These are phyloP conservation scores for Agrochola litura DNA, from an alignment of 2,888 invertebrate species.

Conservation along the genomic window DNA sequence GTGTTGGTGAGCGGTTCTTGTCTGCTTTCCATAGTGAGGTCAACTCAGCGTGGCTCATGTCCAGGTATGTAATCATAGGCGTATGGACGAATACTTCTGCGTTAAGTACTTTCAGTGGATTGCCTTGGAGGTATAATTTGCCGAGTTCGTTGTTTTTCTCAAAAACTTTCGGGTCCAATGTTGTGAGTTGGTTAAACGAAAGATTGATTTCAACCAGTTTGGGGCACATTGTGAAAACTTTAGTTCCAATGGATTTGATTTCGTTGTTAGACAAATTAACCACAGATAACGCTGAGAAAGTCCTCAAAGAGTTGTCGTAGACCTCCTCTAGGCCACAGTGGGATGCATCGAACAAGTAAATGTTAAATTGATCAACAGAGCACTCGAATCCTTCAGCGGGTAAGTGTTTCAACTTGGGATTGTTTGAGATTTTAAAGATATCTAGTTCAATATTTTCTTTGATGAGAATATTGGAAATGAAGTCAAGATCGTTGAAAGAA, in stretches of 20 bases:
- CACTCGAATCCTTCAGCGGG: slow-evolving; percentile 92
- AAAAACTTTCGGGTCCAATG: slow-evolving; percentile 92
- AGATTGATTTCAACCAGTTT: slow-evolving; percentile 93
- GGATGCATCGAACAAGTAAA: slow-evolving; percentile 93
- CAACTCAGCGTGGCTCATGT: slow-evolving; percentile 93
- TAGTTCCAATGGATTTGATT: slow-evolving; percentile 89
- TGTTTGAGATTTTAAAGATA: slow-evolving; percentile 93
- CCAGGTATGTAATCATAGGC: slow-evolving; percentile 91
- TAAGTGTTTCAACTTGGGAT: slow-evolving; percentile 92
- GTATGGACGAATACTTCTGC: slow-evolving; percentile 92
- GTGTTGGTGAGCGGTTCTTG: slow-evolving; percentile 82
- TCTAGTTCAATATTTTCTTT: slow-evolving; percentile 93
- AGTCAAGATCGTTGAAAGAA: slow-evolving; percentile 93
- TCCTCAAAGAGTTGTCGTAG: slow-evolving; percentile 92
- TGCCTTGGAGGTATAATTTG: slow-evolving; percentile 93
- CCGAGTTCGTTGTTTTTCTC: slow-evolving; percentile 92
- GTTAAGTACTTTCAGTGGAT: slow-evolving; percentile 92
- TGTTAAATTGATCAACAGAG: slow-evolving; percentile 91
- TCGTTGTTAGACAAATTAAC: slow-evolving; percentile 93
- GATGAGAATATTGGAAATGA: slow-evolving; percentile 92
- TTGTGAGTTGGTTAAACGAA: slow-evolving; percentile 92
- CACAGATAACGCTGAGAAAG: slow-evolving; percentile 93
- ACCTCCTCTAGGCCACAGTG: slow-evolving; percentile 93
- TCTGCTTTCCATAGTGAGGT: slow-evolving; percentile 92
- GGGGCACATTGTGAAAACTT: slow-evolving; percentile 89